These are phyloP conservation scores for Hystrix brachyura DNA, from an alignment of 2,113 vertebrate species.

Conservation along the genomic window DNA sequence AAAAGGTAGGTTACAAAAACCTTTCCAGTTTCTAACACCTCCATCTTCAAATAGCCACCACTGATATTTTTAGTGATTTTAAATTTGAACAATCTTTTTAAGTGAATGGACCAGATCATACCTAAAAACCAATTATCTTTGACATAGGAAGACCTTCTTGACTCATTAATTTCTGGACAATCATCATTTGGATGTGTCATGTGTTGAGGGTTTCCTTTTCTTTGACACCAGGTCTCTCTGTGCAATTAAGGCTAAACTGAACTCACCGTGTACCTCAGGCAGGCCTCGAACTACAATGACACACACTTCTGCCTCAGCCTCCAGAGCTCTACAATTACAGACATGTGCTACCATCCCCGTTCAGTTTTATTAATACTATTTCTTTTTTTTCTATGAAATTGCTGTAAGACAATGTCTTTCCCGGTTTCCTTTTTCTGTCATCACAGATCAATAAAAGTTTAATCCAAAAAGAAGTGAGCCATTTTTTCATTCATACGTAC, in stretches of 20 bases:
- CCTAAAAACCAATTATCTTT: slow-evolving; percentile 76
- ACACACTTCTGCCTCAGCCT: background rate
- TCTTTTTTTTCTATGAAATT: background rate
- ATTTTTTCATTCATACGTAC: background rate
- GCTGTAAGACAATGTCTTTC: background rate
- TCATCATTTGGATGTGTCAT: background rate
- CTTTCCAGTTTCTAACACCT: slow-evolving; percentile 59
- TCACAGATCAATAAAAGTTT: background rate
- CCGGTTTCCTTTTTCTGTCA: background rate
- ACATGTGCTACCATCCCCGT: background rate
- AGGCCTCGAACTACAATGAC: background rate
- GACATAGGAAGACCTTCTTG: slow-evolving; percentile 74
- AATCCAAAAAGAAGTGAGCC: background rate
- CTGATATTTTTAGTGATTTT: slow-evolving; percentile 75
- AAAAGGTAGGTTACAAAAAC: slow-evolving; percentile 57
- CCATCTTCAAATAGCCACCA: slow-evolving; percentile 44
- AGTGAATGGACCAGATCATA: slow-evolving; percentile 75
- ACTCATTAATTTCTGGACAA: slow-evolving; percentile 73
- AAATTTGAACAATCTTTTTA: slow-evolving; percentile 71
- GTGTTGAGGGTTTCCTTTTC: background rate
- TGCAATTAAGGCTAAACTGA: background rate
- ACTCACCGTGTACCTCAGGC: background rate
- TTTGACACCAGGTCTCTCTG: background rate
- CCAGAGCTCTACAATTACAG: background rate
- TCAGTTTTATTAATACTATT: background rate